Base-by-base conservation (phyloP, 2,113 vertebrate species). In the Syrrhaptes paradoxus region DNA sequence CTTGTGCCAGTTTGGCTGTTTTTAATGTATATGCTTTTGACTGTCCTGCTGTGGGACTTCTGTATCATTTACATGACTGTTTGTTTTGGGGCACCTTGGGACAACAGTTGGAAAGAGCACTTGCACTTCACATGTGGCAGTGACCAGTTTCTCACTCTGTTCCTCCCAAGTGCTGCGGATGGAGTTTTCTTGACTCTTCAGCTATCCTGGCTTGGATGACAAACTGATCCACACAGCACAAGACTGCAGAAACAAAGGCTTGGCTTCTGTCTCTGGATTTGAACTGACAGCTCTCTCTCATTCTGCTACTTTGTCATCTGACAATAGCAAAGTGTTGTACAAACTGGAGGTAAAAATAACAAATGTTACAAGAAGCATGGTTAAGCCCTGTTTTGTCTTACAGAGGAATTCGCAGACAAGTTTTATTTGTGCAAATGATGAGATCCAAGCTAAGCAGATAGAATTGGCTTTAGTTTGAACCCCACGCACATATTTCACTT, bases 111-210 rank as follows among this genome's bases (percentile, higher is more conserved):
- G 43, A 43, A 65, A 54, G 28, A 75, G 10, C 16, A 61, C 11
- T 62, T 46, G 20, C 11, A 32, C 8, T 52, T 85, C 46, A 25
- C 0, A 0, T 34, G 9, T n/a, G 19, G 12, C 29, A 43, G 13
- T 43, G 61, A 12, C n/a, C 1, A 0, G 4, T 36, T 80, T 88
- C 52, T 68, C 0, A 0, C 48, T 57, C 10, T 76, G 4, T 45
- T 74, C 16, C 31, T 78, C 45, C 24, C 24, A 20, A 5, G 9
- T 61, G 20, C 32, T 49, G 49, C 1, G 1, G 24, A 38, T 83
- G 21, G 8, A 34, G 25, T 83, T 51, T 72, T 71, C 24, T 43
- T 54, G 45, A 48, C 16, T 59, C 46, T 58, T 77, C 16, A 65
- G 8, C 26, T 78, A 3, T 38, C 9, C 31, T 52, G 63, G 38